A percentile compares a stretch with the other conserved stretches of the same genome.
These are phyloP conservation scores for Chrysopilus asiliformis DNA, from an alignment of 2,888 invertebrate genomes.

Conservation along the genomic window DNA sequence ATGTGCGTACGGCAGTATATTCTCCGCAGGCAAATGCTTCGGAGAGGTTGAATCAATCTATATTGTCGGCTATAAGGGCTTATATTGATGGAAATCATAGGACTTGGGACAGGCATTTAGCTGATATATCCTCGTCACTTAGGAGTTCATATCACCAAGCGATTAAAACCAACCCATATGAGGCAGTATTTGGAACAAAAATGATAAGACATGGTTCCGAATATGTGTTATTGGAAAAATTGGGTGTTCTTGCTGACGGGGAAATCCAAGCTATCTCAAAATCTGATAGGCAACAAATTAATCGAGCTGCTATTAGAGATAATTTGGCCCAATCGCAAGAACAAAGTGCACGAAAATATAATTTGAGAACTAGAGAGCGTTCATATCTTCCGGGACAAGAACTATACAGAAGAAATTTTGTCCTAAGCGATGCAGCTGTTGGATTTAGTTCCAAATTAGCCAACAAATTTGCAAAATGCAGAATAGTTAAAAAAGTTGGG, in stretches of 20 bases:
- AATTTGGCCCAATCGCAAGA: neutral
- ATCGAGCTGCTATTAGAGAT: neutral
- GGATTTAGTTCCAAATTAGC: neutral
- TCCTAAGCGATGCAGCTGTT: neutral
- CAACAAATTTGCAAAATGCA: neutral
- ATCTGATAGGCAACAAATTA: neutral
- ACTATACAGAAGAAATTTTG: conserved; percentile 2
- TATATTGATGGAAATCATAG: conserved; percentile 16
- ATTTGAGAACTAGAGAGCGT: neutral
- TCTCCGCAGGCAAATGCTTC: conserved; percentile 25
- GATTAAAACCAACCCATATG: conserved; percentile 17
- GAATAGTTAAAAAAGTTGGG: neutral
- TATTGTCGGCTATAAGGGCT: conserved; percentile 20
- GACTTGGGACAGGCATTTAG: conserved; percentile 19
- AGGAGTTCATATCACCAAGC: conserved; percentile 17
- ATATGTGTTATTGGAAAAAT: conserved; percentile 3
- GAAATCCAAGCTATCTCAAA: no score
- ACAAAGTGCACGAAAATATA: neutral
- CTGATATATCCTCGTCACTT: conserved; percentile 19
- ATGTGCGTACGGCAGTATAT: conserved; percentile 18
- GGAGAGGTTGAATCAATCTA: conserved; percentile 21
- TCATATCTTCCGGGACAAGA: neutral
- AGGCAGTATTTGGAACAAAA: no score
- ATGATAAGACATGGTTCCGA: conserved; percentile 11
- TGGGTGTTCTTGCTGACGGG: no score